Percentiles rank a stretch among this genome's conserved stretches.
These are phyloP conservation scores for Spisula solida DNA, from an alignment of 2,888 invertebrate genomes.

Conservation along the genomic window DNA sequence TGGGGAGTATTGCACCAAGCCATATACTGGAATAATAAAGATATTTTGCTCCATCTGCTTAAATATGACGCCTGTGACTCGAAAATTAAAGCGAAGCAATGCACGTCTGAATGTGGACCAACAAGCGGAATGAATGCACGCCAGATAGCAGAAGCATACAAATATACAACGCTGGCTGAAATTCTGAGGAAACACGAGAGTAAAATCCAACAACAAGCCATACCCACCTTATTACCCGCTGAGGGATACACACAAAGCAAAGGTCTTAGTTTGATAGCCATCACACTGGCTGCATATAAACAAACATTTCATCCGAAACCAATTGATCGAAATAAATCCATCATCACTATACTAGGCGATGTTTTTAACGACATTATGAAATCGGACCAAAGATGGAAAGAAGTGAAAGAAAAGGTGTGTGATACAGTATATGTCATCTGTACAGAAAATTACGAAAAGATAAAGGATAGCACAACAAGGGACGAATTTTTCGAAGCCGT, in stretches of 20 bases:
- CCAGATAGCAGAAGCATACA: conserved; percentile 67
- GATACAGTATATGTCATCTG: conserved; percentile 62
- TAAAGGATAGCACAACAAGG: conserved; percentile 53
- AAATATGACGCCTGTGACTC: conserved; percentile 60
- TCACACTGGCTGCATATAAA: conserved; percentile 71
- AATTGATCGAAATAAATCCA: conserved; percentile 55
- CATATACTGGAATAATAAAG: conserved; percentile 63
- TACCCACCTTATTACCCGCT: conserved; percentile 41
- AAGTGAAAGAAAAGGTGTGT: conserved; percentile 63
- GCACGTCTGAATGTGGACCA: conserved; percentile 60
- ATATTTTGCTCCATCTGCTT: conserved; percentile 55
- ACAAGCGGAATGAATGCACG: conserved; percentile 57
- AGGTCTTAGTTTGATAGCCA: conserved; percentile 56
- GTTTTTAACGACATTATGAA: conserved; percentile 59
- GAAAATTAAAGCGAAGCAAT: conserved; percentile 61
- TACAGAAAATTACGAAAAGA: conserved; percentile 37
- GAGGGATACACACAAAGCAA: conserved; percentile 33
- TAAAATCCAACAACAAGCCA: conserved; percentile 17
- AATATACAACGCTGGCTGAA: conserved; percentile 37
- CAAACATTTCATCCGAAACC: conserved; percentile 64
- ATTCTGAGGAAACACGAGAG: conserved; percentile 41
- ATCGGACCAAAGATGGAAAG: conserved; percentile 59
- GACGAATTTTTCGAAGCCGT: conserved; percentile 59
- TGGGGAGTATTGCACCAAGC: conserved; percentile 74
- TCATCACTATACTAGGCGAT: conserved; percentile 55